Conservation (phyloP, 2,888 invertebrate genomes). For the Hyppa rectilinea region DNA sequence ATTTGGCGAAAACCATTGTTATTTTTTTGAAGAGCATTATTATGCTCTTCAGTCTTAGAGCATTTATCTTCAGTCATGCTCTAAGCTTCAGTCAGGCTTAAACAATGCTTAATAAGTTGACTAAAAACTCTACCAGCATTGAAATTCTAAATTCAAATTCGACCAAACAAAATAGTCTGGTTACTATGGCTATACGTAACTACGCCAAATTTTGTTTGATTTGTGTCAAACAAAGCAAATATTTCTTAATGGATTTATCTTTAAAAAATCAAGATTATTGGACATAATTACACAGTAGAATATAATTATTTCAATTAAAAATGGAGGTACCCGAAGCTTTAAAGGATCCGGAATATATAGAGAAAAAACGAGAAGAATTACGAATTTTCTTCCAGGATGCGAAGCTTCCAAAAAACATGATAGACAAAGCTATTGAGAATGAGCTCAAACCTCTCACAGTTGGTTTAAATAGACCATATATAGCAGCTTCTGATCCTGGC, state of each 20-base stretch:
- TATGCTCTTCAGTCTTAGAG: too few species aligned
- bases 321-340: constrained; percentile 72
- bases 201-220: constrained; percentile 56
- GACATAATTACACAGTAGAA: neutral
- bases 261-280: constrained; percentile 1
- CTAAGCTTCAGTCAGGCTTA: too few species aligned
- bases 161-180: constrained; percentile 60
- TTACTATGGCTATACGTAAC: constrained; percentile 54
- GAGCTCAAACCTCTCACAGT: constrained; percentile 79
- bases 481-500: constrained; percentile 80
- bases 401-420: constrained; percentile 77
- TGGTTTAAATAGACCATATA: constrained; percentile 76
- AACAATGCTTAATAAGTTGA: too few species aligned
- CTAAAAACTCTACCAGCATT: neutral
- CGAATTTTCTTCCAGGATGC: constrained; percentile 80
- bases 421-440: constrained; percentile 83
- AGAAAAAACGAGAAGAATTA: constrained; percentile 81
- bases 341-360: constrained; percentile 73
- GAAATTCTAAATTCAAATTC: constrained; percentile 61
- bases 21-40: neutral
- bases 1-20: neutral
- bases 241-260: constrained; percentile 1
- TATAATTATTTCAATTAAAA: neutral
- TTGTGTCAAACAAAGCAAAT: constrained; percentile 50
- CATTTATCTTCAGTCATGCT: too few species aligned